A percentile compares a stretch with the other conserved stretches of the same genome.
Conservation (phyloP, 2,888 invertebrate genomes). For the Epirrhoe alternata region DNA sequence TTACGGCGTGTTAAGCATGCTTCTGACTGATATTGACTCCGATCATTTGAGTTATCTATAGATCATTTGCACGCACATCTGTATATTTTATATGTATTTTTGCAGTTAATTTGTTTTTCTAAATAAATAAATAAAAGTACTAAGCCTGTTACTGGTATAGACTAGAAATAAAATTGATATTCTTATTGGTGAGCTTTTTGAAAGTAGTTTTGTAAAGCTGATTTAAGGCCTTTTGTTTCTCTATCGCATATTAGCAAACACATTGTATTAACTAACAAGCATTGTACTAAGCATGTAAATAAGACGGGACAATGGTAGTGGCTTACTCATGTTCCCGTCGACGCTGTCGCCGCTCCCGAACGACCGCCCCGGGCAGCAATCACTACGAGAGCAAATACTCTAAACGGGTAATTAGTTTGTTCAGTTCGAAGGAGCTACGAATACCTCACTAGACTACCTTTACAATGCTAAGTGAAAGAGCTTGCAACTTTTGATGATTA, state of each 20-base stretch:
- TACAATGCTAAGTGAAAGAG: slow-evolving; percentile 35
- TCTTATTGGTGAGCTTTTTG: background rate
- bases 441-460: slow-evolving; percentile 47
- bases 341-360: slow-evolving; percentile 16
- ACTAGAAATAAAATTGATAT: too few relatives aligned
- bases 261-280: slow-evolving; percentile 1
- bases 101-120: too few relatives aligned
- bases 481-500: too few relatives aligned
- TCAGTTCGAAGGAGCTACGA: slow-evolving; percentile 58
- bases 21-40: too few relatives aligned
- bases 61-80: too few relatives aligned
- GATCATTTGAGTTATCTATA: too few relatives aligned
- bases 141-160: too few relatives aligned
- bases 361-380: slow-evolving; percentile 66
- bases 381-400: slow-evolving; percentile 71
- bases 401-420: slow-evolving; percentile 80
- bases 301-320: slow-evolving; percentile 16
- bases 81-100: too few relatives aligned
- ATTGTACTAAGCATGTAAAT: slow-evolving; percentile 16
- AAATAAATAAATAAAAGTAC: too few relatives aligned
- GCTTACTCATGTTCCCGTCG: slow-evolving; percentile 7
- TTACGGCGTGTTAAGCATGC: too few relatives aligned
- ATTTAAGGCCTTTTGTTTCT: background rate
- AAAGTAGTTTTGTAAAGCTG: background rate
- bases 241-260: background rate